Evolutionary conservation across 2,888 invertebrate species (phyloP), one percentile per base, ranked within the genome.

Genomic region (Eupsilia transversa): DNA sequence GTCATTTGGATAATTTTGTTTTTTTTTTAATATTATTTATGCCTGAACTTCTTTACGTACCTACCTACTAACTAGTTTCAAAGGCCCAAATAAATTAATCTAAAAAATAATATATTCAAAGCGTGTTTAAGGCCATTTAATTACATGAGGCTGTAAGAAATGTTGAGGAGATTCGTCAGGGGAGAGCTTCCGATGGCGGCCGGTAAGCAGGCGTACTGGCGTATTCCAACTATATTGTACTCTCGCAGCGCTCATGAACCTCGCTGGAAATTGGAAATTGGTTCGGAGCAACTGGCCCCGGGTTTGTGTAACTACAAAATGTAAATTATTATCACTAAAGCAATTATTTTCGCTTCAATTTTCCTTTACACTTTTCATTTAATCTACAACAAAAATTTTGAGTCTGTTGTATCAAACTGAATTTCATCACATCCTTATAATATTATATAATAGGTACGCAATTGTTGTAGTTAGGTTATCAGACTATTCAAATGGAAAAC

Each of bases 111-210:
- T 43, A 57, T 70, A 72, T 71, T 78, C 74, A 57, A 46, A 64
- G 43, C 63, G 20, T 61, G 72, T 75, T 60, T 14, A 56, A 64
- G 61, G 69, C 43, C 65, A 70, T 86, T 82, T 79, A 77, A 82
- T 83, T 79, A 74, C 65, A 77, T 68, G 59, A 69, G 56, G 52
- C 75, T 72, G 57, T 73, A 80, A 77, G 75, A 79, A 72, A 74
- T 75, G 61, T 74, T 57, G 41, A 38, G 70, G 68, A 68, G 72
- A 72, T 75, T 38, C 78, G 75, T 66, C 83, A 41, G 57, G 76
- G 82, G 76, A 80, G 74, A 54, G 60, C 64, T 81, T 57, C 43
- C 74, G 63, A 63, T 68, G 64, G 43, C 79, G 72, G 61, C 43
- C 27, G 46, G 75, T 70, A 72, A 70, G 69, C 72, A 38, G 57